Percentiles rank a stretch among this genome's conserved stretches.
These are phyloP conservation scores for Dromius quadrimaculatus DNA, from an alignment of 2,888 invertebrate species.

Conservation along the genomic window DNA sequence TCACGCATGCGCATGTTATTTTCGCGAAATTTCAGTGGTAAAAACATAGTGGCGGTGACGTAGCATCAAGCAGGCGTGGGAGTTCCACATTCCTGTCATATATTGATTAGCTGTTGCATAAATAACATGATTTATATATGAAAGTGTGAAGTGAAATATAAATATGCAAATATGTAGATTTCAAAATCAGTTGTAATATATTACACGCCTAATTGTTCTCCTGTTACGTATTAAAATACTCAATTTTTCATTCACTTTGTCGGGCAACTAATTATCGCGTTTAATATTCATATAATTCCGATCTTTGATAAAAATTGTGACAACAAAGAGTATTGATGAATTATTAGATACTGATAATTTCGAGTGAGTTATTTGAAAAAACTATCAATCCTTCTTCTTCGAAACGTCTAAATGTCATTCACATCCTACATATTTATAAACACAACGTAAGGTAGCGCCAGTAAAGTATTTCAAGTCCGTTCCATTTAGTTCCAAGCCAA, in stretches of 20 bases:
- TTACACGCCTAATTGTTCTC: conserved; percentile 26
- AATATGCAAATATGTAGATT: conserved; percentile 34
- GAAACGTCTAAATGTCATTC: conserved; percentile 13
- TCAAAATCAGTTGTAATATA: conserved; percentile 19
- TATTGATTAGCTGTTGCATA: conserved; percentile 41
- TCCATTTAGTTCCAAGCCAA: conserved; percentile 26
- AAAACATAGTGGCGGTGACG: no score
- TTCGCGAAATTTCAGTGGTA: no score
- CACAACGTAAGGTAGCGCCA: conserved; percentile 30
- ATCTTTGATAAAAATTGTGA: no score
- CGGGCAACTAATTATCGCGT: no score
- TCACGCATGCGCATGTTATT: conserved; percentile 4
- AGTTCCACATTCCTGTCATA: background rate
- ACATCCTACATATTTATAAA: conserved; percentile 38
- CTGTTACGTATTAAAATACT: conserved; percentile 23
- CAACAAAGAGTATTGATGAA: no score
- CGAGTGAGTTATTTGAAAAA: no score
- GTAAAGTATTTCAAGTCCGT: no score
- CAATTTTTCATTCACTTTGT: conserved; percentile 35
- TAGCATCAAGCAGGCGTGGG: no score
- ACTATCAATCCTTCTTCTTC: conserved; percentile 5
- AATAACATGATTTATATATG: conserved; percentile 25
- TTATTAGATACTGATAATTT: no score
- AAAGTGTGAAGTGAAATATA: conserved; percentile 41
- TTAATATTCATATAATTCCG: no score